Conservation (phyloP, 2,797 vertebrate species). For the Rhinichthys osculus region DNA sequence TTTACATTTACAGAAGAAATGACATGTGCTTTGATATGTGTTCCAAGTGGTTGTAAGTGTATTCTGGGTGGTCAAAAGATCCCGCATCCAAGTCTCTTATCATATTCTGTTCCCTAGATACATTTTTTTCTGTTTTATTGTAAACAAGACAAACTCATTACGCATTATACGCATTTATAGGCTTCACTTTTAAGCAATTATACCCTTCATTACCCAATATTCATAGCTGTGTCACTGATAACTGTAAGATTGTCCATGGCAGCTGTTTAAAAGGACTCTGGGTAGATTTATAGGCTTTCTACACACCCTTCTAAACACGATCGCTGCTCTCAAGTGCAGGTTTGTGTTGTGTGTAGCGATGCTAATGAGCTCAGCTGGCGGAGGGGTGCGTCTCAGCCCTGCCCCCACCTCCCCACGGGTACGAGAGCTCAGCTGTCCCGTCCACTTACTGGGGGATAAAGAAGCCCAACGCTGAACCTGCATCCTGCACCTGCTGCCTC, state of each 20-base stretch:
- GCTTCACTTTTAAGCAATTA: not conserved
- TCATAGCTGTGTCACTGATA: conserved; percentile 17
- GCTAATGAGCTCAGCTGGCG: conserved; percentile 72
- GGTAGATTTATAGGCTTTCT: not conserved
- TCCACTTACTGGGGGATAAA: conserved; percentile 61
- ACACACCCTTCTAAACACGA: conserved; percentile 5
- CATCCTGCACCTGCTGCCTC: conserved; percentile 66
- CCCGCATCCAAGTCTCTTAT: not conserved
- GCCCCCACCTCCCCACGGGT: conserved; percentile 47
- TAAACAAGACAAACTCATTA: not conserved
- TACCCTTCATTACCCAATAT: conserved; percentile 5
- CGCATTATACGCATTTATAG: not conserved
- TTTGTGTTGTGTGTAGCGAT: conserved; percentile 65
- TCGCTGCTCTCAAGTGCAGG: conserved; percentile 1
- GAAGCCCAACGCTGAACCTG: conserved; percentile 60
- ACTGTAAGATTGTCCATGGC: conserved; percentile 2
- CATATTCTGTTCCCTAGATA: not conserved
- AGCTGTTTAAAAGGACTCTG: not conserved
- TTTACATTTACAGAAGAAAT: not conserved
- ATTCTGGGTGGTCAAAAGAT: not conserved
- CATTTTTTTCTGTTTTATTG: not conserved
- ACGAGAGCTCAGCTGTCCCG: conserved; percentile 66
- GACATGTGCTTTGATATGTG: not conserved
- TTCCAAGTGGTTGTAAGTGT: not conserved
- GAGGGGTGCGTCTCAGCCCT: conserved; percentile 49